Evolutionary conservation across 2,888 invertebrate species (phyloP), one percentile per base, ranked within the genome.

Genomic region (Drosophila lacicola): DNA sequence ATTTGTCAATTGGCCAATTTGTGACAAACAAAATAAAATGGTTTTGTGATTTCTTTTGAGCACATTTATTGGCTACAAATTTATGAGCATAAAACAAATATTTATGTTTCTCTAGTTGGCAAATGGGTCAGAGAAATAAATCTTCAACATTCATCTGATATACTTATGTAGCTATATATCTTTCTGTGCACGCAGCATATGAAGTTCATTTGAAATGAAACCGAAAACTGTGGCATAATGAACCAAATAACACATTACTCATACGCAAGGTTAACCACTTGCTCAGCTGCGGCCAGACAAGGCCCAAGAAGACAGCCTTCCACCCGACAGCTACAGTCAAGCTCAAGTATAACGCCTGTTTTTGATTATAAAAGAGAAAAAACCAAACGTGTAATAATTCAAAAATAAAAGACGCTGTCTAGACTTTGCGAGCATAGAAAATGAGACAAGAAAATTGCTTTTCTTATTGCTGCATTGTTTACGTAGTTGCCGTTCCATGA

Each of bases 201-300:
- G 51, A 77, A 67, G 14, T 42, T 70, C 72, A 57, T 60, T 69
- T 50, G 9, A 69, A 64, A 72, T 75, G 62, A 53, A 66, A 53
- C 45, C 34, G 9, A 58, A 64, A 51, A 61, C 47, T 56, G 46
- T 55, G 46, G 51, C 67, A 78, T 74, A 69, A 83, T 74, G 60
- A 79, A 64, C 39, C 14, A 50, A 53, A 57, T 46, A 58, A 49
- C 50, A 71, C 57, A 89, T 89, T 78, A 72, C 88, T 73, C 78
- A 85, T 89, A 89, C 84, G 88, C 84, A 72, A 82, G 77, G 88
- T 88, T 81, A 82, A 86, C 80, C 85, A 74, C 82, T 71, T 77
- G 66, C 62, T 71, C 56, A 54, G 50, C 56, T 69, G 56, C 11
- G 54, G 17, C 56, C 36, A 74, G 77, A 76, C 71, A 68, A 54